Evolutionary conservation across 2,888 invertebrate genomes (phyloP), one percentile per base, ranked within the genome.

Genomic region (Laspeyria flexula): DNA sequence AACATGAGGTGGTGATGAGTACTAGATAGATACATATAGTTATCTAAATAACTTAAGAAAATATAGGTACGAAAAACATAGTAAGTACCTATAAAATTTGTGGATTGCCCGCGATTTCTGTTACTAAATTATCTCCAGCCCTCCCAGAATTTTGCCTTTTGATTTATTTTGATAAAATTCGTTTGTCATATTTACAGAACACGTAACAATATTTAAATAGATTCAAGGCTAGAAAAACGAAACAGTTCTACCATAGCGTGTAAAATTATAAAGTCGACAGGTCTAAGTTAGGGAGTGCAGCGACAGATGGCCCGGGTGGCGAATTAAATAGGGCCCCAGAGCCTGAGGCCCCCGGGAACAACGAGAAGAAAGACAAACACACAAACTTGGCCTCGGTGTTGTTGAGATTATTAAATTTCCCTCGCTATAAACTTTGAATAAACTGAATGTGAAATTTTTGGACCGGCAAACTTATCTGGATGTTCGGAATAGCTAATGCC

Each of bases 391-490:
- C 55, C 63, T 68, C 67, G 67, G 70, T 75, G 79, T 79, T 80
- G 80, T 79, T 75, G 69, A 76, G 75, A 77, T 83, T 83, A 83
- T 83, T 83, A 83, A 83, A 81, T 83, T 81, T 77, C 71, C 55
- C 49, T 50, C 61, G 64, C 66, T 61, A 75, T 73, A 69, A 79
- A 80, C 77, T 81, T 81, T 77, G 73, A 77, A 78, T 77, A 77
- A 79, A 73, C 75, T 71, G 76, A 68, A 72, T 73, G 66, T 63
- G 61, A 74, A 77, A 76, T 77, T 78, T 78, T 73, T 70, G 73
- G 72, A 64, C 61, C 54, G 66, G 35, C 43, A 29, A 67, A 67
- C 67, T 67, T 67, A 50, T 55, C 64, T 52, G 38, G 50, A 49
- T 65, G 61, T 59, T 67, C 30, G 54, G 66, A 61, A 67, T 67